Evolutionary conservation across 2,888 invertebrate genomes (phyloP).

Genomic region (Amblyjoppa proteus): DNA sequence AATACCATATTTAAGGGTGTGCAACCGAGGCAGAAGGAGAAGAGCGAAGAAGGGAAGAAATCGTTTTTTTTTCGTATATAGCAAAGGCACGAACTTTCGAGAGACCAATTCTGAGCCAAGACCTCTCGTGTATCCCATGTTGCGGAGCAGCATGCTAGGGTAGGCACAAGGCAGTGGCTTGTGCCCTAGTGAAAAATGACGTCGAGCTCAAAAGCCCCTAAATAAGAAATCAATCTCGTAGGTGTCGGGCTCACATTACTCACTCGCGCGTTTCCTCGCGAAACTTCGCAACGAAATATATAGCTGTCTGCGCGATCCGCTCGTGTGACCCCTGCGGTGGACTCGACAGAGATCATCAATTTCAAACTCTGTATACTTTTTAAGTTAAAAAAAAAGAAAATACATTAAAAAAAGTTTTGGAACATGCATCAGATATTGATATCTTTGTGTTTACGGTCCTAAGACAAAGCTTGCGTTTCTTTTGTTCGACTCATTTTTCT

Average conservation of each 20-base stretch:
- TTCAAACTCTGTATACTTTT: constrained; percentile 68
- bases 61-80: constrained; percentile 12
- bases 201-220: constrained; percentile 76
- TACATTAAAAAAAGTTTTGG: background rate
- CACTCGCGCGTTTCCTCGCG: constrained; percentile 47
- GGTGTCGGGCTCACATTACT: constrained; percentile 66
- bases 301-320: constrained; percentile 18
- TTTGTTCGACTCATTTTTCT: background rate
- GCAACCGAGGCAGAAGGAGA: background rate
- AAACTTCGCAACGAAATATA: constrained; percentile 47
- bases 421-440: background rate
- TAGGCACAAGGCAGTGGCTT: constrained; percentile 60
- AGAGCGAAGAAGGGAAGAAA: constrained; percentile 27
- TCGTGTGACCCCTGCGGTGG: constrained; percentile 71
- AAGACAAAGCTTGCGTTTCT: background rate
- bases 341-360: constrained; percentile 76
- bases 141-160: constrained; percentile 10
- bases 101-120: constrained; percentile 39
- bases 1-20: constrained; percentile 12
- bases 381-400: background rate
- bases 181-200: constrained; percentile 79
- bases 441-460: background rate
- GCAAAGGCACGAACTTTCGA: constrained; percentile 49
- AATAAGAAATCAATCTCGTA: constrained; percentile 80
- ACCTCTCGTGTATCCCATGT: constrained; percentile 7